phyloP scores from a whole-genome alignment of 2,888 invertebrate genomes.

The Pyrrhosoma nymphula region DNA sequence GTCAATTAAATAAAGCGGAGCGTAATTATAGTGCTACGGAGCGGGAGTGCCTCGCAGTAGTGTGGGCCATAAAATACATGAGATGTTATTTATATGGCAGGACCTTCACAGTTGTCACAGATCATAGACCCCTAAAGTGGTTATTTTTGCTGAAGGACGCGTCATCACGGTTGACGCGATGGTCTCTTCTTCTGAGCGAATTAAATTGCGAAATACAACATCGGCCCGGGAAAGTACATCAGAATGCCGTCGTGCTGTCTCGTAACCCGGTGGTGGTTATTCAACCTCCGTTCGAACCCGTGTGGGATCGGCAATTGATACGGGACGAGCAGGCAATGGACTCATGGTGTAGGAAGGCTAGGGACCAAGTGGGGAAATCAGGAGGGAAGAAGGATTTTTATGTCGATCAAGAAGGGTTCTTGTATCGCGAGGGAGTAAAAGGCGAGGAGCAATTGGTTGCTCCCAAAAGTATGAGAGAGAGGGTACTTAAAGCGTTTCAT shows the following conservation, averaged over 20 bases:
- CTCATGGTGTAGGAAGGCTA: no score
- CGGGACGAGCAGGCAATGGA: no score
- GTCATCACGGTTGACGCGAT: background rate
- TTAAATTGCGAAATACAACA: background rate
- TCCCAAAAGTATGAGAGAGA: background rate
- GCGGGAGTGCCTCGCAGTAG: background rate
- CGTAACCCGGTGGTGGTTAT: no score
- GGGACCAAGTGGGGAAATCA: no score
- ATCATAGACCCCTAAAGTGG: background rate
- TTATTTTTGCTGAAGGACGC: background rate
- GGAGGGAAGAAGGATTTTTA: no score
- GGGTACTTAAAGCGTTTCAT: background rate
- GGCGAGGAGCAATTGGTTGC: no score
- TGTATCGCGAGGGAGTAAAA: no score
- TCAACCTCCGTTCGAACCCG: no score
- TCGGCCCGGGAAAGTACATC: background rate
- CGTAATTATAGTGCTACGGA: background rate
- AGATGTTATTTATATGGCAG: background rate
- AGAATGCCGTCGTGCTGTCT: background rate
- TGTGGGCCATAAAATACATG: background rate
- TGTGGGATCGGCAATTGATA: no score
- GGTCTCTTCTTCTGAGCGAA: background rate
- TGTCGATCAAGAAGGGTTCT: no score
- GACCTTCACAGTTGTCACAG: background rate
- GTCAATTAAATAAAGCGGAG: constrained; percentile 70